These are phyloP conservation scores for Cyaniris semiargus DNA, from an alignment of 2,888 invertebrate genomes.

Conservation along the genomic window DNA sequence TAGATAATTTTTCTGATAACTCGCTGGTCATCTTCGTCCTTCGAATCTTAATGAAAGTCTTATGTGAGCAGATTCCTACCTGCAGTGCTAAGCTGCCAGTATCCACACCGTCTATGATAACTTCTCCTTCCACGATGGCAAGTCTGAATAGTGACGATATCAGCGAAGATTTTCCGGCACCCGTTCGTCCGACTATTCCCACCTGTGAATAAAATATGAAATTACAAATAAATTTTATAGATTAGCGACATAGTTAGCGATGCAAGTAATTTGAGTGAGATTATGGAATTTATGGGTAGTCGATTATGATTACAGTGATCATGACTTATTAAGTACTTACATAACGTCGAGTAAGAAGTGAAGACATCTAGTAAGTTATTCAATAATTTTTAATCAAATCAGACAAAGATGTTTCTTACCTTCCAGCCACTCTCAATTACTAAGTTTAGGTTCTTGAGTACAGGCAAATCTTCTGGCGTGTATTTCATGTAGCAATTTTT, in stretches of 20 bases:
- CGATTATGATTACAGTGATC: too few relatives aligned
- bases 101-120: slow-evolving; percentile 86
- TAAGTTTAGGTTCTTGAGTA: slow-evolving; percentile 87
- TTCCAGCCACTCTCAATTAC: slow-evolving; percentile 85
- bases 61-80: slow-evolving; percentile 40
- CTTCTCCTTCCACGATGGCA: slow-evolving; percentile 84
- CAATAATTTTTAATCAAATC: not conserved
- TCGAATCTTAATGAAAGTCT: not conserved
- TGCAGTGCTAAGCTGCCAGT: slow-evolving; percentile 64
- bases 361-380: not conserved
- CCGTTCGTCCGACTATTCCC: slow-evolving; percentile 91
- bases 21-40: not conserved
- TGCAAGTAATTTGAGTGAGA: not conserved
- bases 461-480: slow-evolving; percentile 81
- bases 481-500: slow-evolving; percentile 84
- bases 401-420: slow-evolving; percentile 57
- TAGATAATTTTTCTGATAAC: too few relatives aligned
- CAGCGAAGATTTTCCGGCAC: slow-evolving; percentile 90
- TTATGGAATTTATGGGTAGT: too few relatives aligned
- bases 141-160: slow-evolving; percentile 89
- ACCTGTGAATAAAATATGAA: slow-evolving; percentile 70
- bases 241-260: too few relatives aligned
- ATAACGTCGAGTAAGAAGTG: too few relatives aligned
- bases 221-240: not conserved
- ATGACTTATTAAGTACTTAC: too few relatives aligned